Evolutionary conservation across 1,140 invertebrate genomes (phyloP).

Genomic region (Araneus ventricosus): DNA sequence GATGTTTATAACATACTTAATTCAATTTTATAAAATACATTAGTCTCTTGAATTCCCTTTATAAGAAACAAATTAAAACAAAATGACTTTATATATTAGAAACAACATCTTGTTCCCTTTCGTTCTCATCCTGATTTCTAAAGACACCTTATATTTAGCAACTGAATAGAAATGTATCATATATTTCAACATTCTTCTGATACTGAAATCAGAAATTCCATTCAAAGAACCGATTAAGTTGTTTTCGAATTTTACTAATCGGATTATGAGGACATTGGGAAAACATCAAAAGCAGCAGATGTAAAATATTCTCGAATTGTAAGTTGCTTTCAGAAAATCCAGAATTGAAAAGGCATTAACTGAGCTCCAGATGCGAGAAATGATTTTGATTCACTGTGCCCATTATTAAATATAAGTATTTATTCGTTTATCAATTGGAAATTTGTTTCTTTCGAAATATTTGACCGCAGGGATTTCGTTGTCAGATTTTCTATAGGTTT

Average conservation of each 20-base stretch:
- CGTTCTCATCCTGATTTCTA: neutral
- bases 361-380: neutral
- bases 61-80: too few relatives aligned
- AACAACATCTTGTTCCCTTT: too few relatives aligned
- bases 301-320: neutral
- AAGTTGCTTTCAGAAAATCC: neutral
- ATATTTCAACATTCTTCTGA: neutral
- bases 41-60: too few relatives aligned
- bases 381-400: neutral
- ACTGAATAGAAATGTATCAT: neutral
- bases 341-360: neutral
- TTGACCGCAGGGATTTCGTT: neutral
- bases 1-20: too few relatives aligned
- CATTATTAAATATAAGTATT: neutral
- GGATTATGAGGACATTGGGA: neutral
- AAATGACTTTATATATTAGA: too few relatives aligned
- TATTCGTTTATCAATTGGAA: neutral
- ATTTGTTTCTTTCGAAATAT: neutral
- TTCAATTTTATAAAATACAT: too few relatives aligned
- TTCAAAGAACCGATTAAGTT: constrained; percentile 24
- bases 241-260: constrained; percentile 36
- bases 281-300: neutral
- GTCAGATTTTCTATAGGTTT: neutral
- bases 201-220: neutral
- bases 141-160: neutral